These are phyloP conservation scores for Tarsius wallacei DNA, from an alignment of 2,797 vertebrate species.

Conservation along the genomic window DNA sequence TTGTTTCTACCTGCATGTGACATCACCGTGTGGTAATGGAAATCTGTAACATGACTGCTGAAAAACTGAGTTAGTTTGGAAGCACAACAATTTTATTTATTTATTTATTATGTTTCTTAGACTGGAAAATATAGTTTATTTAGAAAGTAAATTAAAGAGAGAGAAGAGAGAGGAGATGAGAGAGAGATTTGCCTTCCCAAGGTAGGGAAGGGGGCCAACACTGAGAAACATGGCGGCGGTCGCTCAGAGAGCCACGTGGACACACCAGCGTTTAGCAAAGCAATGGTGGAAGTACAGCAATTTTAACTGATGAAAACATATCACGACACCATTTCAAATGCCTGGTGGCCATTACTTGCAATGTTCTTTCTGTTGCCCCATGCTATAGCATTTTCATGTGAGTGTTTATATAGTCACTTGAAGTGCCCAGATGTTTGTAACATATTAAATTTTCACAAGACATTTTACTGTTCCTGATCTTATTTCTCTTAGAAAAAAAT, in stretches of 20 bases:
- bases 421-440: not conserved
- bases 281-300: not conserved
- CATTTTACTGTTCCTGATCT: not conserved
- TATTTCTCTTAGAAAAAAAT: conserved; percentile 6
- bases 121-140: too few species aligned
- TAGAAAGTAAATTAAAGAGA: too few species aligned
- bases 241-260: too few species aligned
- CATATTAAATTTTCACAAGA: not conserved
- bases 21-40: not conserved
- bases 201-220: too few species aligned
- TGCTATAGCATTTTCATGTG: not conserved
- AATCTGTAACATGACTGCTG: not conserved
- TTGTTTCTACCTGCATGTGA: not conserved
- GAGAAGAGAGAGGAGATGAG: too few species aligned
- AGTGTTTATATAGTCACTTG: not conserved
- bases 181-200: too few species aligned
- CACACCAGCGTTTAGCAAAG: too few species aligned
- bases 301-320: not conserved
- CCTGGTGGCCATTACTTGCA: not conserved
- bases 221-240: too few species aligned
- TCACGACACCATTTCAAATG: not conserved
- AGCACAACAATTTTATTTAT: not conserved
- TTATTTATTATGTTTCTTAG: too few species aligned
- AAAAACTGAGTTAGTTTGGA: not conserved
- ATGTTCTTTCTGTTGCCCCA: not conserved